Percentiles rank a stretch among this genome's conserved stretches.
These are phyloP conservation scores for Phenacoccus solenopsis DNA, from an alignment of 1,140 invertebrate species.

Conservation along the genomic window DNA sequence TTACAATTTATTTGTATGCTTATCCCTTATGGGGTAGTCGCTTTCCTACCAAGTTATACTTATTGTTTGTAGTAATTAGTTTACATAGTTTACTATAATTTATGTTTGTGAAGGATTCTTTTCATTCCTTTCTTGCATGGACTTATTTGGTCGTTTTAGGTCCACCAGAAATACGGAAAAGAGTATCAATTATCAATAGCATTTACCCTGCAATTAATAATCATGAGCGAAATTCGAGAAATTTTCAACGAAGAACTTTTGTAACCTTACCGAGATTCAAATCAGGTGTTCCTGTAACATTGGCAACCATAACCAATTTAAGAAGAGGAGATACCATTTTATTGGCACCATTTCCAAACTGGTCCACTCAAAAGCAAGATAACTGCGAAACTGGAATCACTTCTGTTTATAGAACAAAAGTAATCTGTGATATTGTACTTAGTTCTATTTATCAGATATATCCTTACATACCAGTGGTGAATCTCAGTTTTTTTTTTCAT, in stretches of 20 bases:
- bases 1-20: no score
- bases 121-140: no score
- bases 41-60: no score
- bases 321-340: constrained; percentile 17
- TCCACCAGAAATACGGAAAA: background rate
- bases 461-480: no score
- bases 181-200: background rate
- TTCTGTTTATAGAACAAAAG: constrained; percentile 28
- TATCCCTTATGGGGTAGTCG: no score
- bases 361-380: constrained; percentile 21
- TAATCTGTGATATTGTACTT: no score
- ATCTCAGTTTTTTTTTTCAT: no score
- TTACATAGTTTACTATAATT: no score
- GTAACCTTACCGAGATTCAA: constrained; percentile 28
- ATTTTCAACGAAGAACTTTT: constrained; percentile 23
- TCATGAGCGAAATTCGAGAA: background rate
- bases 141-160: no score
- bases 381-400: constrained; percentile 28
- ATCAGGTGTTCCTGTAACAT: constrained; percentile 27
- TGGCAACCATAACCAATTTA: constrained; percentile 25
- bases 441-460: no score
- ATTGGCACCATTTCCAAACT: constrained; percentile 29
- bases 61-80: no score
- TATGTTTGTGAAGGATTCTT: no score
- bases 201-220: background rate